Conservation (phyloP, 2,888 invertebrate species). For the Hesperia comma region DNA sequence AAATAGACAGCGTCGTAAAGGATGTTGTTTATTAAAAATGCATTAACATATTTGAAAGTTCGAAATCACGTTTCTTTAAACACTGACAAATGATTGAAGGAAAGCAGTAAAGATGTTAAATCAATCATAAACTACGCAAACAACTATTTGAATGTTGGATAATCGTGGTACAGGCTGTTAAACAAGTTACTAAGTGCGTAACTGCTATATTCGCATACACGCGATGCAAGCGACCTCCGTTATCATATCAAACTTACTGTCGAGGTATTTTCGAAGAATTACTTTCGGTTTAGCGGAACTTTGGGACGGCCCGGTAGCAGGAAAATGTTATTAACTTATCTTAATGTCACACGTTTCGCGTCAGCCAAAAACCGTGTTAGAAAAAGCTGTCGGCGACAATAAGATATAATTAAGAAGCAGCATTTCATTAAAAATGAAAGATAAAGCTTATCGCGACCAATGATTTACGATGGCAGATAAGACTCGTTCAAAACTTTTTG, state of each 20-base stretch:
- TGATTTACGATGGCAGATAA: conserved; percentile 18
- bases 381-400: conserved; percentile 19
- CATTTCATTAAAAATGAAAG: conserved; percentile 8
- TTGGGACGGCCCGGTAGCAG: conserved; percentile 60
- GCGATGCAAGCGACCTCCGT: conserved; percentile 55
- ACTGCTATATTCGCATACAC: conserved; percentile 43
- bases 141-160: conserved; percentile 23
- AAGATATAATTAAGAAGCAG: conserved; percentile 7
- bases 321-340: conserved; percentile 52
- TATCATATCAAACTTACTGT: conserved; percentile 63
- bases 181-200: conserved; percentile 9
- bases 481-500: conserved; percentile 13
- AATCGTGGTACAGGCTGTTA: conserved; percentile 15
- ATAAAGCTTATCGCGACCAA: conserved; percentile 21
- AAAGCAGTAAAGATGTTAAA: conserved; percentile 7
- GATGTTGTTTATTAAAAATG: not conserved
- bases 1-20: not conserved
- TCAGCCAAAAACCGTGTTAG: conserved; percentile 22
- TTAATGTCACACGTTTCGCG: conserved; percentile 13
- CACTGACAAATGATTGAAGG: conserved; percentile 15
- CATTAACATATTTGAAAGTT: conserved; percentile 11
- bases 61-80: not conserved
- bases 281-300: conserved; percentile 65
- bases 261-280: conserved; percentile 66
- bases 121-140: conserved; percentile 18